phyloP scores from a whole-genome alignment of 92 coral and sea anemone genomes.

The Porites rus region DNA sequence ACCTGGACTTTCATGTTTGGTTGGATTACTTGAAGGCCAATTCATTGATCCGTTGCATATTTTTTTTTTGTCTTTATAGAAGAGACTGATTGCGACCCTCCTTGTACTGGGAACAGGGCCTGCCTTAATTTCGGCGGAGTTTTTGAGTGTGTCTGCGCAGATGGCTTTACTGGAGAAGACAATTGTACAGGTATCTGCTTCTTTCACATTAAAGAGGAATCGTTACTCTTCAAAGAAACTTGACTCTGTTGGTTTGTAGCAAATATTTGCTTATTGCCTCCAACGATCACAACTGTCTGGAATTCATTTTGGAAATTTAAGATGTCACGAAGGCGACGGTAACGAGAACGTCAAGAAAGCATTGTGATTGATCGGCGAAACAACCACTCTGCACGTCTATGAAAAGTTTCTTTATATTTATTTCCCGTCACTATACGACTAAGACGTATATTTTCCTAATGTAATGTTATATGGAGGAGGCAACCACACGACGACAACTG shows the following conservation, averaged over 20 bases:
- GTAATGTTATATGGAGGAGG: too few species aligned
- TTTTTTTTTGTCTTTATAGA: not conserved
- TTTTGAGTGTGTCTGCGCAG: conserved; percentile 40
- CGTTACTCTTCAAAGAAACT: not conserved
- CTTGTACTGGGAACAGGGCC: conserved; percentile 53
- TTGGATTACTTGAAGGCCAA: not conserved
- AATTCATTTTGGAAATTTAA: too few species aligned
- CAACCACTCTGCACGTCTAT: too few species aligned
- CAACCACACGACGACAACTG: too few species aligned
- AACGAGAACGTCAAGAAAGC: too few species aligned
- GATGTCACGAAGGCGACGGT: too few species aligned
- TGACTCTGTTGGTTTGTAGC: not conserved
- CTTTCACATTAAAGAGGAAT: not conserved
- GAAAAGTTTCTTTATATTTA: too few species aligned
- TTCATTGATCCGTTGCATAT: too few species aligned
- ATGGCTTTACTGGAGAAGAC: conserved; percentile 54
- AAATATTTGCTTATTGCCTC: not conserved
- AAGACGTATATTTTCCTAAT: too few species aligned
- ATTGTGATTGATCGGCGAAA: too few species aligned
- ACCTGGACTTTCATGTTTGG: not conserved
- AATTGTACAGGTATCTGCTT: conserved; percentile 43
- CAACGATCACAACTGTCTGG: too few species aligned
- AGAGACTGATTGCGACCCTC: conserved; percentile 25
- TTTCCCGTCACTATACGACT: too few species aligned
- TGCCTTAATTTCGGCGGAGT: conserved; percentile 45